Percentiles rank a stretch among this genome's conserved stretches.
phyloP scores from a whole-genome alignment of 2,888 invertebrate genomes.

The Dynastes tityus region DNA sequence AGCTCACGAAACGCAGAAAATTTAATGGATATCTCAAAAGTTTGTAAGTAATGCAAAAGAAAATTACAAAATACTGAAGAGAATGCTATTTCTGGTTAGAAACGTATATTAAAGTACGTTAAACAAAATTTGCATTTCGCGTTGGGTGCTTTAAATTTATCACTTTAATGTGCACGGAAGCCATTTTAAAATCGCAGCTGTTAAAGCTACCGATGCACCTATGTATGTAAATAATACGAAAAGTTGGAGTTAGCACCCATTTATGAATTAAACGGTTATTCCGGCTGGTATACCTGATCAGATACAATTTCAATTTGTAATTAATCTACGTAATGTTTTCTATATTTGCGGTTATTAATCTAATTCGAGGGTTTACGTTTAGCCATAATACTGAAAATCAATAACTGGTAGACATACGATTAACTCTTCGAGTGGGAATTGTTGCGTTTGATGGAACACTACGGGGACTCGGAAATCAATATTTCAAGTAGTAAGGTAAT shows the following conservation, averaged over 20 bases:
- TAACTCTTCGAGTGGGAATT: slow-evolving; percentile 35
- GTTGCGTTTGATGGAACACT: slow-evolving; percentile 23
- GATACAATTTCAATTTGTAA: not conserved
- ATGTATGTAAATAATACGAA: too few species aligned
- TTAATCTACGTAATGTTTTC: not conserved
- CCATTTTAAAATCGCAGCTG: too few species aligned
- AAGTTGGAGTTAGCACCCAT: not conserved
- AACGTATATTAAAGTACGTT: too few species aligned
- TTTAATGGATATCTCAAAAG: too few species aligned
- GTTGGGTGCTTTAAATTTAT: too few species aligned
- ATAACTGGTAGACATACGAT: slow-evolving; percentile 33
- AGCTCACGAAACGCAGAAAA: too few species aligned
- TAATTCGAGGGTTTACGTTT: not conserved
- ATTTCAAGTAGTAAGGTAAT: slow-evolving; percentile 23
- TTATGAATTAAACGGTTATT: not conserved
- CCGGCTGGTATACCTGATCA: not conserved
- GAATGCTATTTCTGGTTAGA: too few species aligned
- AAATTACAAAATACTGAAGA: too few species aligned
- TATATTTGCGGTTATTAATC: not conserved
- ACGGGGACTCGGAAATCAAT: slow-evolving; percentile 19
- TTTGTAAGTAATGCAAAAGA: too few species aligned
- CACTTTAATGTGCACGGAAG: too few species aligned
- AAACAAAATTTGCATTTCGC: too few species aligned
- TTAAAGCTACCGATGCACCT: too few species aligned
- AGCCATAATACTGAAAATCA: slow-evolving; percentile 12